phyloP scores from a whole-genome alignment of 2,888 invertebrate species.

The Stenodera caucasica region DNA sequence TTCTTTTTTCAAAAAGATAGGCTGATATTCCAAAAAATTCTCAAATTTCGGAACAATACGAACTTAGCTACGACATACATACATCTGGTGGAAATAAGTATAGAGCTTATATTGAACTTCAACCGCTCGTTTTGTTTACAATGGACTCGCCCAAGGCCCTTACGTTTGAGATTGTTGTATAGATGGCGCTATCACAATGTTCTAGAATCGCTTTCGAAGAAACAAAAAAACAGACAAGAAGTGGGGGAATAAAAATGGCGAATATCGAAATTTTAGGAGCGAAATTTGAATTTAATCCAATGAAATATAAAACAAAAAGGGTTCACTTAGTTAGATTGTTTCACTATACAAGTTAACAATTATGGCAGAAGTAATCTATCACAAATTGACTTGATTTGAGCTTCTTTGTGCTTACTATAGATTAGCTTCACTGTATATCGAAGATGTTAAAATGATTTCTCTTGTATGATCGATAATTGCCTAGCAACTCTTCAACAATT shows the following conservation, averaged over 20 bases:
- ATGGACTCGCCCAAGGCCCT: constrained; percentile 20
- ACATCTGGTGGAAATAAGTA: constrained; percentile 33
- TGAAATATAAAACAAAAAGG: no score
- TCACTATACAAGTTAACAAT: no score
- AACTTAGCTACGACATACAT: constrained; percentile 23
- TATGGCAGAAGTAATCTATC: no score
- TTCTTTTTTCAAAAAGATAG: constrained; percentile 1
- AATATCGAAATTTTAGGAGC: constrained; percentile 11
- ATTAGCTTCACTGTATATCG: no score
- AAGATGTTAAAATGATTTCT: background rate
- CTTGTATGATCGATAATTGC: constrained; percentile 17
- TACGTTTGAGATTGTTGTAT: constrained; percentile 5
- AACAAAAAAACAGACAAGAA: background rate
- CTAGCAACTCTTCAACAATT: constrained; percentile 21
- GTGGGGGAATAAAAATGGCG: background rate
- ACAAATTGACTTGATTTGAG: no score
- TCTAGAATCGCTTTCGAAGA: constrained; percentile 6
- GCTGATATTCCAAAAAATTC: background rate
- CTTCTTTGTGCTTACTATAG: no score
- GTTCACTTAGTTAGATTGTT: no score
- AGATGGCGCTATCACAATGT: constrained; percentile 10
- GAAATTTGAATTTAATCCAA: constrained; percentile 20
- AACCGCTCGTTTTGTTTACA: constrained; percentile 24
- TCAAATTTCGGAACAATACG: background rate
- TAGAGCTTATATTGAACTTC: constrained; percentile 25